These are phyloP conservation scores for Fabriciana adippe DNA, from an alignment of 2,888 invertebrate genomes.

Conservation along the genomic window DNA sequence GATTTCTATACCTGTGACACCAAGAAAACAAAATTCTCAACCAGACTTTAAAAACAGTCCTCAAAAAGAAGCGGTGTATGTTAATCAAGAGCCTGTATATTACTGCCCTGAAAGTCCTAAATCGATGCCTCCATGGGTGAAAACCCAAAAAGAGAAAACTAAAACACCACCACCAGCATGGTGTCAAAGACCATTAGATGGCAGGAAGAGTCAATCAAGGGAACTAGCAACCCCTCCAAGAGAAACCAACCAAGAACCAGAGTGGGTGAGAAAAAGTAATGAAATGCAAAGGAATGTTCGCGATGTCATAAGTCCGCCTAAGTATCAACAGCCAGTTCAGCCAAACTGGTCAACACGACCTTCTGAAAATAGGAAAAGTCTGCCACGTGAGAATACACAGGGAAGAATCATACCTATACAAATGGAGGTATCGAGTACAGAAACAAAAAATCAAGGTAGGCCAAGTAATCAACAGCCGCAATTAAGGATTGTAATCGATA, in stretches of 20 bases:
- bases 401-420: conserved; percentile 85
- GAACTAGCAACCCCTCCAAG: conserved; percentile 71
- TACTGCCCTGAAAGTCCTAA: conserved; percentile 75
- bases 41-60: conserved; percentile 58
- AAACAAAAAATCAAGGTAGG: conserved; percentile 59
- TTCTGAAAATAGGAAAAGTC: conserved; percentile 73
- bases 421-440: conserved; percentile 80
- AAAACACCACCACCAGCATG: conserved; percentile 77
- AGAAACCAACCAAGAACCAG: conserved; percentile 68
- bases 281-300: conserved; percentile 68
- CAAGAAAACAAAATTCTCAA: conserved; percentile 62
- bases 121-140: conserved; percentile 74
- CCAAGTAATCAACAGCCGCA: conserved; percentile 63
- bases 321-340: conserved; percentile 67
- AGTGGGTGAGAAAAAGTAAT: conserved; percentile 74
- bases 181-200: conserved; percentile 71
- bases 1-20: conserved; percentile 76
- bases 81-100: conserved; percentile 74
- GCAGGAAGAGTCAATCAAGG: conserved; percentile 63
- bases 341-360: conserved; percentile 75
- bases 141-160: conserved; percentile 75
- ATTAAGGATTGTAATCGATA: conserved; percentile 74
- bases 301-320: conserved; percentile 72
- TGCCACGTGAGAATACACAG: conserved; percentile 64
- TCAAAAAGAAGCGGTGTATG: conserved; percentile 72